A percentile compares a stretch with the other conserved stretches of the same genome.
Evolutionary conservation across 1,140 invertebrate genomes (phyloP).

Genomic region (Neodiprion fabricii): DNA sequence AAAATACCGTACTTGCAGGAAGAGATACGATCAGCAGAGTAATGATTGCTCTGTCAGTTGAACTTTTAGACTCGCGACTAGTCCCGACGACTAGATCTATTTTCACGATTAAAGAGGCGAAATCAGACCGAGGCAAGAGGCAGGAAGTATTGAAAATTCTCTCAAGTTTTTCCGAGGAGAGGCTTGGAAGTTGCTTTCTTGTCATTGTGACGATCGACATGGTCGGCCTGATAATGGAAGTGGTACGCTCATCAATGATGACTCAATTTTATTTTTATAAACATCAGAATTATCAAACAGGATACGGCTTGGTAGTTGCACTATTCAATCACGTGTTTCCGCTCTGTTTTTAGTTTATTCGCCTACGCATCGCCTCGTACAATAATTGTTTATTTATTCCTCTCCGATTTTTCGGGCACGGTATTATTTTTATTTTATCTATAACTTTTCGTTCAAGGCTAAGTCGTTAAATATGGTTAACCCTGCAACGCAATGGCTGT

Average conservation of each 20-base stretch:
- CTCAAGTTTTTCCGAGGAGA: conserved; percentile 54
- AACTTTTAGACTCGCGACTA: conserved; percentile 54
- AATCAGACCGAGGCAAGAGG: conserved; percentile 57
- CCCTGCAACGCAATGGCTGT: conserved; percentile 79
- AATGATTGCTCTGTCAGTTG: conserved; percentile 62
- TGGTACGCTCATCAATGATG: conserved; percentile 44
- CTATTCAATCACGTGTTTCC: no score
- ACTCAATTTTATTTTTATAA: conserved; percentile 3
- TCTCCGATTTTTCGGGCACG: background rate
- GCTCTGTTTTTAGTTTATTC: conserved; percentile 12
- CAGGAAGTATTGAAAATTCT: conserved; percentile 62
- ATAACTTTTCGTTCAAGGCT: conserved; percentile 55
- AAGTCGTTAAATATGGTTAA: conserved; percentile 70
- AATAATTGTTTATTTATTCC: conserved; percentile 7
- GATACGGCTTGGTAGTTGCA: no score
- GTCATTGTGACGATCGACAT: conserved; percentile 54
- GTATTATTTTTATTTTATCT: background rate
- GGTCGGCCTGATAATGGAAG: conserved; percentile 68
- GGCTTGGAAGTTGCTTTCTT: conserved; percentile 53
- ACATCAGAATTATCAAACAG: background rate
- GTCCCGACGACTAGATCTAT: conserved; percentile 63
- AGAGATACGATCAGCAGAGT: conserved; percentile 69
- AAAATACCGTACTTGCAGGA: conserved; percentile 47
- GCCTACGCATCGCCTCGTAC: background rate
- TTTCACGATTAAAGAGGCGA: conserved; percentile 63